phyloP scores from a whole-genome alignment of 2,113 vertebrate species.

The Hippocampus abdominalis region DNA sequence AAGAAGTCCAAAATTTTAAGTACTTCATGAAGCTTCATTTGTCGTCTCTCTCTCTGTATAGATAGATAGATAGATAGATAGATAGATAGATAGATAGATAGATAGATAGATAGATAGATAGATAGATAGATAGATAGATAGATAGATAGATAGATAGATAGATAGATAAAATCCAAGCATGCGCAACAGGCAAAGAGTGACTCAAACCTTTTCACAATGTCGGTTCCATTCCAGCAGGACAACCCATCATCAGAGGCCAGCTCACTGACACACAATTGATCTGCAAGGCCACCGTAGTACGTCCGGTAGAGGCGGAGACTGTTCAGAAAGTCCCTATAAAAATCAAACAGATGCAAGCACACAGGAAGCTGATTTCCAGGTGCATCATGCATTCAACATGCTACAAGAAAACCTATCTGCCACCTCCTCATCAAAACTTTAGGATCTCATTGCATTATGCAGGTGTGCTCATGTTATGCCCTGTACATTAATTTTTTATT shows the following conservation, averaged over 20 bases:
- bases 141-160: no score
- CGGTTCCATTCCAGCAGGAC: constrained; percentile 82
- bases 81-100: no score
- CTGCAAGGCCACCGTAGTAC: constrained; percentile 78
- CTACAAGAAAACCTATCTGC: background rate
- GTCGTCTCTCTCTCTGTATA: no score
- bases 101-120: no score
- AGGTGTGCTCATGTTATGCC: no score
- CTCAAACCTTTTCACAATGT: constrained; percentile 77
- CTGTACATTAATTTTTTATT: no score
- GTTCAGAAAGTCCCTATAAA: constrained; percentile 78
- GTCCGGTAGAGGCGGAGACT: constrained; percentile 73
- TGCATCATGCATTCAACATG: background rate
- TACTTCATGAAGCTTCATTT: no score
- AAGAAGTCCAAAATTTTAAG: no score
- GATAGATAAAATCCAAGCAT: no score
- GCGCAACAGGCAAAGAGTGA: background rate
- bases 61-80: no score
- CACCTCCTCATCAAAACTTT: background rate
- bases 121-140: no score
- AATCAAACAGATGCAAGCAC: constrained; percentile 9
- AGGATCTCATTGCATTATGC: background rate
- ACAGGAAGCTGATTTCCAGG: background rate
- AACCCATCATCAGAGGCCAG: constrained; percentile 72
- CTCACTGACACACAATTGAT: constrained; percentile 78